A percentile compares a stretch with the other conserved stretches of the same genome.
These are phyloP conservation scores for Paramisgurnus dabryanus DNA, from an alignment of 2,113 vertebrate species.

Conservation along the genomic window DNA sequence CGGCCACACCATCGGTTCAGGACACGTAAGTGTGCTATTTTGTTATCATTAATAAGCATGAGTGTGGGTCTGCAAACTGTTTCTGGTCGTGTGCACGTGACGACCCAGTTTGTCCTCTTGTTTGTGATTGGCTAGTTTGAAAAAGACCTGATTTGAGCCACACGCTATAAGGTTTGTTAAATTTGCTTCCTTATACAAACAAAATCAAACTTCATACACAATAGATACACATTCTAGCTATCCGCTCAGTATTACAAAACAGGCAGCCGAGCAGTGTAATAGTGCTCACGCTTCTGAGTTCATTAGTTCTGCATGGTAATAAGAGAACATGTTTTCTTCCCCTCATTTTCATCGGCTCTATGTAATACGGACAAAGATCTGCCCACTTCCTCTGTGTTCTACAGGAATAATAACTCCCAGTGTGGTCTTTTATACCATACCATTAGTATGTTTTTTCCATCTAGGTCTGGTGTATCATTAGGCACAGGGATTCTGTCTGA, in stretches of 20 bases:
- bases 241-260: constrained; percentile 59
- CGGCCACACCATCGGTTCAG: constrained; percentile 76
- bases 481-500: constrained; percentile 25
- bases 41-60: not conserved
- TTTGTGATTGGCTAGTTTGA: not conserved
- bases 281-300: constrained; percentile 58
- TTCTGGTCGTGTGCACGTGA: not conserved
- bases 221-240: constrained; percentile 43
- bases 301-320: constrained; percentile 68
- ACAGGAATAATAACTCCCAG: constrained; percentile 8
- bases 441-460: constrained; percentile 1
- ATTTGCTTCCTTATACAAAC: constrained; percentile 25
- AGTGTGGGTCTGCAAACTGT: not conserved
- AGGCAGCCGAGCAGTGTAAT: constrained; percentile 67
- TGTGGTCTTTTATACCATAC: not conserved
- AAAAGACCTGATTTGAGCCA: not conserved
- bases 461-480: constrained; percentile 37
- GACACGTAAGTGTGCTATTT: constrained; percentile 67
- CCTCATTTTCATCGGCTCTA: constrained; percentile 67
- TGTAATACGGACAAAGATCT: constrained; percentile 68
- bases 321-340: constrained; percentile 57
- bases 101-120: not conserved
- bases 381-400: constrained; percentile 37
- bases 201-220: constrained; percentile 29
- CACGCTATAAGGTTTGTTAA: not conserved